Conservation (phyloP, 2,888 invertebrate species). For the Lochmaea crataegi region DNA sequence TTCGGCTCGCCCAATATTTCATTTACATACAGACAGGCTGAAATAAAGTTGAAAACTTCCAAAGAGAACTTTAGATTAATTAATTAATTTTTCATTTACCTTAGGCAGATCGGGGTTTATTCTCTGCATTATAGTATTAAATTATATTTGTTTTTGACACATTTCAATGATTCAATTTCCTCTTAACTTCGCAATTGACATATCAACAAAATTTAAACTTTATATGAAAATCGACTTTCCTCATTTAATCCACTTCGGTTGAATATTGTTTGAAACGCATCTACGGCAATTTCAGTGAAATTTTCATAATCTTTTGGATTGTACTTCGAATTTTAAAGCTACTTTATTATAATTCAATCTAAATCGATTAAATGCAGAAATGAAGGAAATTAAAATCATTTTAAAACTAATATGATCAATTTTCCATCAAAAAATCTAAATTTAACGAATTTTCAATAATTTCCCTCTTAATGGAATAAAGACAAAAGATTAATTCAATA, state of each 20-base stretch:
- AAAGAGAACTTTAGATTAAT: slow-evolving; percentile 30
- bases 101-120: slow-evolving; percentile 13
- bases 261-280: no score
- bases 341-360: no score
- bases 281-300: no score
- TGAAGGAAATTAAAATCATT: no score
- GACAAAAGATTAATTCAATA: slow-evolving; percentile 15
- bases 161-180: not conserved
- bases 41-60: slow-evolving; percentile 35
- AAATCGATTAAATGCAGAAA: no score
- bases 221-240: no score
- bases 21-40: slow-evolving; percentile 39
- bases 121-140: not conserved
- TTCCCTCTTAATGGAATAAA: not conserved
- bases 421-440: not conserved
- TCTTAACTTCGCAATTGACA: not conserved
- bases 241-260: no score
- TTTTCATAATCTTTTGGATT: no score
- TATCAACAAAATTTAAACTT: no score
- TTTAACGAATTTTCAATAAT: not conserved
- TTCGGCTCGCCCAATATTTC: slow-evolving; percentile 30
- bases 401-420: no score
- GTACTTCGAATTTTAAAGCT: no score
- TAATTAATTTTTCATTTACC: slow-evolving; percentile 36
- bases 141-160: not conserved